phyloP scores from a whole-genome alignment of 2,113 vertebrate genomes.

The Camelus dromedarius region DNA sequence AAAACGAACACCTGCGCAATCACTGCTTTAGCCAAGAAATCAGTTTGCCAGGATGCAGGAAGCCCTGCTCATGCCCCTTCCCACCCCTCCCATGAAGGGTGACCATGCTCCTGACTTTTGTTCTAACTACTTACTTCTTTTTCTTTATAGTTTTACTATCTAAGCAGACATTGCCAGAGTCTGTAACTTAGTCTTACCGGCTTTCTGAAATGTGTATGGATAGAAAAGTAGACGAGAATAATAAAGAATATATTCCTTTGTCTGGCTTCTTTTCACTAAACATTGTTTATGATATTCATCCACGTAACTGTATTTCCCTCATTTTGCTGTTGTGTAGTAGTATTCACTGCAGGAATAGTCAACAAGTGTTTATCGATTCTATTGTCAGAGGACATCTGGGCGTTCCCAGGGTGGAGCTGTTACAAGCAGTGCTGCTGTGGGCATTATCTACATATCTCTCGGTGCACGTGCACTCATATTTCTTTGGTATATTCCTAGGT shows the following conservation, averaged over 20 bases:
- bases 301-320: neutral
- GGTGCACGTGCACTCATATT: neutral
- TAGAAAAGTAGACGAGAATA: neutral
- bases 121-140: neutral
- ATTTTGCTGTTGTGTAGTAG: neutral
- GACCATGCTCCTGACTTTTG: neutral
- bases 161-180: neutral
- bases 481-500: neutral
- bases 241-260: neutral
- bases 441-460: neutral
- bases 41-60: neutral
- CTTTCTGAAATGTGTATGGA: neutral
- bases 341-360: neutral
- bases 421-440: neutral
- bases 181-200: neutral
- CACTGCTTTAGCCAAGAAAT: neutral
- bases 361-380: neutral
- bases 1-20: neutral
- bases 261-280: neutral
- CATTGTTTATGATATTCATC: neutral
- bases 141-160: neutral
- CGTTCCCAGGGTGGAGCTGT: neutral
- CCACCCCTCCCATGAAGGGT: neutral
- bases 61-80: neutral
- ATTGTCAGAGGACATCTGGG: neutral